Conservation (phyloP, 2,113 vertebrate genomes). For the Oryctolagus cuniculus region mOryCun1.1 NC_091444.1:9794001-9794500, state of each 20-base stretch:
- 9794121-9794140: not conserved
- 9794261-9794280: not conserved
- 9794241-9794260: not conserved
- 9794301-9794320: not conserved
- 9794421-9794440: not conserved
- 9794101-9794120: not conserved
- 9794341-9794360: not conserved
- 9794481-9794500: too few species aligned
- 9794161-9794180: not conserved
- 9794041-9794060: not conserved
- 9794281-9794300: not conserved
- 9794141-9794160: not conserved
- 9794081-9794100: conserved; percentile 27
- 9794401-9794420: not conserved
- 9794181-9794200: not conserved
- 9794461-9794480: too few species aligned
- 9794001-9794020: not conserved
- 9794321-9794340: not conserved
- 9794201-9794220: not conserved
- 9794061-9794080: not conserved
- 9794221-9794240: not conserved
- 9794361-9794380: not conserved
- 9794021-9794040: not conserved
- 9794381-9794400: not conserved
- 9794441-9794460: not conserved